Conservation (phyloP, 2,888 invertebrate species). For the Perizoma flavofasciatum region DNA sequence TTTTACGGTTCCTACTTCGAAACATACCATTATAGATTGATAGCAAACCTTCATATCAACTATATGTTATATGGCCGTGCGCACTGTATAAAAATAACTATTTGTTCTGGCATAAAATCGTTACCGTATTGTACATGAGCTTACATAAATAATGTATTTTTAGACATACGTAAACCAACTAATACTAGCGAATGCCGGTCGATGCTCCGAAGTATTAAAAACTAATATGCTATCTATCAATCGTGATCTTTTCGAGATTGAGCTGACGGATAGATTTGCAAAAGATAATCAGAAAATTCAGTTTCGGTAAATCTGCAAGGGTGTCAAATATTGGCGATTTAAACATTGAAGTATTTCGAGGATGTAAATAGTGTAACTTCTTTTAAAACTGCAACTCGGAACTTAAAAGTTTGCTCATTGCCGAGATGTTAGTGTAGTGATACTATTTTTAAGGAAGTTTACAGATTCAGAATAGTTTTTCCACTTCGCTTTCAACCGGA, state of each 20-base stretch:
- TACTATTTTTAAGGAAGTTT: slow-evolving; percentile 23
- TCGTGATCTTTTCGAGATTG: slow-evolving; percentile 28
- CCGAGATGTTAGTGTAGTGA: slow-evolving; percentile 1
- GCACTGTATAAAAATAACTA: slow-evolving; percentile 30
- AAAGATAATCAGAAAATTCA: slow-evolving; percentile 24
- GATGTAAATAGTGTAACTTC: slow-evolving; percentile 10
- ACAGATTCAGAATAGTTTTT: slow-evolving; percentile 14
- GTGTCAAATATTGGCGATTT: slow-evolving; percentile 10
- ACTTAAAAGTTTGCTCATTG: slow-evolving; percentile 11
- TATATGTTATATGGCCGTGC: slow-evolving; percentile 19
- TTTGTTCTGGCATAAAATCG: slow-evolving; percentile 33
- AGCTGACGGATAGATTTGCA: slow-evolving; percentile 39
- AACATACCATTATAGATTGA: slow-evolving; percentile 6
- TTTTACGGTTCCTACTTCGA: slow-evolving; percentile 6
- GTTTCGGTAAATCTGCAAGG: slow-evolving; percentile 8
- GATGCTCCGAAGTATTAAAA: slow-evolving; percentile 33
- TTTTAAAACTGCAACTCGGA: slow-evolving; percentile 8
- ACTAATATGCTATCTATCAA: slow-evolving; percentile 28
- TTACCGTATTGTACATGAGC: slow-evolving; percentile 33
- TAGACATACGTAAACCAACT: slow-evolving; percentile 29
- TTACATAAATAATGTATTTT: slow-evolving; percentile 37
- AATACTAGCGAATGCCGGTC: slow-evolving; percentile 31
- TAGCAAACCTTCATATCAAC: slow-evolving; percentile 15
- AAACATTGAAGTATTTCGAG: slow-evolving; percentile 15
- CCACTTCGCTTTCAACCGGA: not conserved